A percentile compares a stretch with the other conserved stretches of the same genome.
Evolutionary conservation across 64 coral and sea anemone species (phyloP).

Genomic region (Stylophora pistillata): DNA sequence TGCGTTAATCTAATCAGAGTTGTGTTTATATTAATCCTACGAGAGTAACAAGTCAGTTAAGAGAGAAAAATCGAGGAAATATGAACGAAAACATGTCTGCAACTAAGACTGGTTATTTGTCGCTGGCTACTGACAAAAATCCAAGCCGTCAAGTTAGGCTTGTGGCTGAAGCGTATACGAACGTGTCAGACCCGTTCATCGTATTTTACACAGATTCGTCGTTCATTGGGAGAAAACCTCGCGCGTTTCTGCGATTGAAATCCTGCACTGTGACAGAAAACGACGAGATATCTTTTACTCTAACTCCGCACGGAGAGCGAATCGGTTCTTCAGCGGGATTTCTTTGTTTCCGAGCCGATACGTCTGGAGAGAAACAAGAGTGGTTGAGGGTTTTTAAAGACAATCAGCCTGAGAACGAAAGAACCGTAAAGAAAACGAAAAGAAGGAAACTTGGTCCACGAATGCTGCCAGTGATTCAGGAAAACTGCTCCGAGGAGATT

Average conservation of each 20-base stretch:
- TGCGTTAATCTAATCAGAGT: background rate
- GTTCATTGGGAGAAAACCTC: slow-evolving; percentile 81
- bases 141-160: slow-evolving; percentile 61
- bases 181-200: slow-evolving; percentile 78
- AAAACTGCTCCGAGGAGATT: slow-evolving; percentile 33
- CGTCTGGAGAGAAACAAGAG: slow-evolving; percentile 66
- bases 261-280: slow-evolving; percentile 68
- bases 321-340: slow-evolving; percentile 61
- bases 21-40: background rate
- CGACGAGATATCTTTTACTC: slow-evolving; percentile 58
- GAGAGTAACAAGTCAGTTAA: background rate
- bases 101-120: slow-evolving; percentile 77
- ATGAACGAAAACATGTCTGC: slow-evolving; percentile 61
- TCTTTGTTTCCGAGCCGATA: slow-evolving; percentile 69
- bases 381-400: slow-evolving; percentile 74
- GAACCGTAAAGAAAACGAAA: slow-evolving; percentile 41
- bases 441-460: slow-evolving; percentile 33
- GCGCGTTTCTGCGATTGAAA: slow-evolving; percentile 75
- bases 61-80: background rate
- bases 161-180: slow-evolving; percentile 72
- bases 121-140: slow-evolving; percentile 28
- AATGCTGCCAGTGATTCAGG: slow-evolving; percentile 60
- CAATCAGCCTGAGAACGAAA: slow-evolving; percentile 27
- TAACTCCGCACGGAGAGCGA: slow-evolving; percentile 79
- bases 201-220: slow-evolving; percentile 83